These are phyloP conservation scores for Cryptoprocta ferox DNA, from an alignment of 2,797 vertebrate genomes.

Conservation along the genomic window DNA sequence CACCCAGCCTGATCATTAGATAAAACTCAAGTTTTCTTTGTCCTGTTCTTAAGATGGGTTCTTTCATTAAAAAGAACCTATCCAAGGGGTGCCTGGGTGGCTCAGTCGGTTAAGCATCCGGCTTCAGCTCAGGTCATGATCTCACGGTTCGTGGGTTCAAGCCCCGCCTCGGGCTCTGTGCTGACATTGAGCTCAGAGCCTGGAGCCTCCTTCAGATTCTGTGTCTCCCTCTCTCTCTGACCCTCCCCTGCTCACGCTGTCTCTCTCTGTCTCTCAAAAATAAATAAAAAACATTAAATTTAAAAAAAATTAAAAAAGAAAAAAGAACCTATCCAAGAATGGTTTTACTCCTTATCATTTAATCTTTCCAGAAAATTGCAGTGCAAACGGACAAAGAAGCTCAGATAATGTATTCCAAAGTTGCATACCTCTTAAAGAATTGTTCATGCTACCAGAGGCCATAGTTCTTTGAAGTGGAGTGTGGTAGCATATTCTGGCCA, in stretches of 20 bases:
- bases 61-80: conserved; percentile 25
- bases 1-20: background rate
- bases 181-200: no score
- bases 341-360: background rate
- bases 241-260: no score
- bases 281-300: no score
- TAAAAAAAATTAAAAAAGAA: no score
- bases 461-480: background rate
- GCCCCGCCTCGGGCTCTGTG: no score
- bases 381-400: background rate
- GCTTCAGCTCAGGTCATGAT: no score
- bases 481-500: conserved; percentile 38
- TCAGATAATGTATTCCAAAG: background rate
- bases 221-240: no score
- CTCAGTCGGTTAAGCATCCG: no score
- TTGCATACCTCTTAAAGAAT: background rate
- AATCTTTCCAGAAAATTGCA: conserved; percentile 28
- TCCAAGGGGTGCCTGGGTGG: no score
- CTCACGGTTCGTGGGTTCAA: no score
- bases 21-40: conserved; percentile 34
- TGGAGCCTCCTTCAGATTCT: no score
- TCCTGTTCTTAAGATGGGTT: background rate
- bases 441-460: background rate
- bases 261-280: no score
- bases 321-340: background rate